Evolutionary conservation across 2,113 vertebrate genomes (phyloP).

Genomic region (Sylvilagus bachmani): DNA sequence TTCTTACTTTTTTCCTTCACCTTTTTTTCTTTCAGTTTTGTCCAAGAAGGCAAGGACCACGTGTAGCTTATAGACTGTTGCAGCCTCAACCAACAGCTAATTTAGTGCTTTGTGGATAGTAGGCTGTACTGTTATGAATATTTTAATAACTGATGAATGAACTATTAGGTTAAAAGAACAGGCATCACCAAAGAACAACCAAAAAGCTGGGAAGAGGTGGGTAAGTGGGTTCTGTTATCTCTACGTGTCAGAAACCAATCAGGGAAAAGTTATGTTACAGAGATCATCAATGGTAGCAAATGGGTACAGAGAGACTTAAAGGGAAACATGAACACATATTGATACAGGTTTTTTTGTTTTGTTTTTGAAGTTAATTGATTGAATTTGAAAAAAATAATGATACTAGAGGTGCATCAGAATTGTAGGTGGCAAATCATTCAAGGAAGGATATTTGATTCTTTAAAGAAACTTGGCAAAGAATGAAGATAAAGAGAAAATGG

Average conservation of each 20-base stretch:
- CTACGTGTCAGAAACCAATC: not conserved
- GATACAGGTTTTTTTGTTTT: not conserved
- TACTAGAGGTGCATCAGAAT: not conserved
- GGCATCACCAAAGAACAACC: not conserved
- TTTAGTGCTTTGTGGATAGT: not conserved
- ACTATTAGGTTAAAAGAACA: not conserved
- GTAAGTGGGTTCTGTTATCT: not conserved
- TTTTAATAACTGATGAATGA: not conserved
- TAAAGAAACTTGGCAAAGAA: constrained; percentile 7
- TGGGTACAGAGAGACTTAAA: not conserved
- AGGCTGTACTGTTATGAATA: not conserved
- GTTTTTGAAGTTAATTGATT: not conserved
- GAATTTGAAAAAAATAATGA: not conserved
- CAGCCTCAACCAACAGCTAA: not conserved
- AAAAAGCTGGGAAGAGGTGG: not conserved
- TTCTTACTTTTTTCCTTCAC: not conserved
- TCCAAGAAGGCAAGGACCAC: not conserved
- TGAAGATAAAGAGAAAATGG: not conserved
- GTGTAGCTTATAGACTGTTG: not conserved
- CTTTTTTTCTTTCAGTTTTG: not conserved
- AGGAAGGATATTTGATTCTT: not conserved
- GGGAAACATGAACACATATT: not conserved
- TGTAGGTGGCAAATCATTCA: constrained; percentile 6
- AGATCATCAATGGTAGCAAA: not conserved
- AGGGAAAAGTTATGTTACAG: not conserved